Evolutionary conservation across 2,113 vertebrate species (phyloP).

Genomic region (Thamnaconus septentrionalis): DNA sequence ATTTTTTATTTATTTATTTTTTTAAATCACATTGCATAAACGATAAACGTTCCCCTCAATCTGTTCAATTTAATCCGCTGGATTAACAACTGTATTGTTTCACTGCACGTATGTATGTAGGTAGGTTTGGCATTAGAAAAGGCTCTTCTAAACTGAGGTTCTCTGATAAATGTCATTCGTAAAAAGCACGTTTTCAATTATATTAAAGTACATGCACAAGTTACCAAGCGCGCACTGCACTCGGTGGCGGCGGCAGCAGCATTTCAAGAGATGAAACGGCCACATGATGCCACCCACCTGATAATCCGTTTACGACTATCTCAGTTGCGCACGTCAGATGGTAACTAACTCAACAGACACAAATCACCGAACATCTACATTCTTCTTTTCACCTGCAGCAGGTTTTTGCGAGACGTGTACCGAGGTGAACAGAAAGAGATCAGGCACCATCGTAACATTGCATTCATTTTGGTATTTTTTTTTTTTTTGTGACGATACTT

Average conservation of each 20-base stretch:
- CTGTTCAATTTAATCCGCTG: constrained; percentile 36
- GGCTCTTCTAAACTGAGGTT: constrained; percentile 52
- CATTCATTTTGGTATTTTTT: constrained; percentile 32
- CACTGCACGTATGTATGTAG: not conserved
- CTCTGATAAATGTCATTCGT: constrained; percentile 22
- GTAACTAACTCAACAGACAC: not conserved
- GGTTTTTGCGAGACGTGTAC: constrained; percentile 51
- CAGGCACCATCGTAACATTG: constrained; percentile 26
- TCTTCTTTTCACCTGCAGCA: constrained; percentile 16
- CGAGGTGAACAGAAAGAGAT: constrained; percentile 29
- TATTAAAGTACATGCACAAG: constrained; percentile 71
- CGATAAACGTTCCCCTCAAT: no score
- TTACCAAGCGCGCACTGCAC: constrained; percentile 69
- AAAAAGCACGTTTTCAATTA: constrained; percentile 56
- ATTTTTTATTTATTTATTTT: no score
- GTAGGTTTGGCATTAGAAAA: constrained; percentile 50
- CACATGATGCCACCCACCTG: constrained; percentile 20
- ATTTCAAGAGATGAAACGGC: constrained; percentile 46
- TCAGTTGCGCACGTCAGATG: constrained; percentile 46
- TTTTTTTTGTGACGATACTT: constrained; percentile 32
- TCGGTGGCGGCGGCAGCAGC: constrained; percentile 41
- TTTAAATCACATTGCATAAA: no score
- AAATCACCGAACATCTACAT: constrained; percentile 2
- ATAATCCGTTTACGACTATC: constrained; percentile 43
- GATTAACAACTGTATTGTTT: constrained; percentile 31